These are phyloP conservation scores for Motacilla alba DNA, from an alignment of 2,113 vertebrate genomes.

Conservation along the genomic window DNA sequence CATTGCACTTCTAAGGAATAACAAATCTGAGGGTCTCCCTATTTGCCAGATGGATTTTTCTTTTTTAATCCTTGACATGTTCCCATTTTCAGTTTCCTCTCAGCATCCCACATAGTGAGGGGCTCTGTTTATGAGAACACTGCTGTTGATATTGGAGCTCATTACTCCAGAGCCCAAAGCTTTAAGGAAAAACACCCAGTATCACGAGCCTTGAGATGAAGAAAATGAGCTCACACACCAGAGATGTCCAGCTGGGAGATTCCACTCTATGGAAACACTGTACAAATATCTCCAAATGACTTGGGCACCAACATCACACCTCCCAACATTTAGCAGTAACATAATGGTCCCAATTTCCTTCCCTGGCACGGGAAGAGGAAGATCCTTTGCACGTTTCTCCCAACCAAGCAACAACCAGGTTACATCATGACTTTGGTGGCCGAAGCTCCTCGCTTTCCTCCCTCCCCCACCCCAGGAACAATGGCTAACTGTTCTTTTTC, in stretches of 20 bases:
- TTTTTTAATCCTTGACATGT: not conserved
- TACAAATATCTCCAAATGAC: not conserved
- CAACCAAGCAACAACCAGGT: constrained; percentile 8
- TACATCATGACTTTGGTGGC: constrained; percentile 50
- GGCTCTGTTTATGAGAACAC: not conserved
- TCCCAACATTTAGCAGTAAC: not conserved
- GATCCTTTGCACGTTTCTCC: not conserved
- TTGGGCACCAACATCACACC: not conserved
- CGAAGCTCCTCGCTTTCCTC: not conserved
- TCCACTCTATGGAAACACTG: not conserved
- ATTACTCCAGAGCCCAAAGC: not conserved
- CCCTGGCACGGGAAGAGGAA: not conserved
- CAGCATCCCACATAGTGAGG: not conserved
- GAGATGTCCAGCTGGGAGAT: constrained; percentile 7
- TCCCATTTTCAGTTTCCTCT: not conserved
- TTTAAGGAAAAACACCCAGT: constrained; percentile 12
- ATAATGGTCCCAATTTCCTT: not conserved
- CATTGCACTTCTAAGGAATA: not conserved
- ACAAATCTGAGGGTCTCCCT: accelerated
- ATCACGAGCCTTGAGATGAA: not conserved
- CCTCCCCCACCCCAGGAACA: constrained; percentile 51
- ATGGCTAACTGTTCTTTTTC: constrained; percentile 59
- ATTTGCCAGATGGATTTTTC: not conserved
- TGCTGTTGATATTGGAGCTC: not conserved
- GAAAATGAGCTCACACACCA: constrained; percentile 7